Conservation (phyloP, 2,888 invertebrate genomes). For the Pyrgus malvae region DNA sequence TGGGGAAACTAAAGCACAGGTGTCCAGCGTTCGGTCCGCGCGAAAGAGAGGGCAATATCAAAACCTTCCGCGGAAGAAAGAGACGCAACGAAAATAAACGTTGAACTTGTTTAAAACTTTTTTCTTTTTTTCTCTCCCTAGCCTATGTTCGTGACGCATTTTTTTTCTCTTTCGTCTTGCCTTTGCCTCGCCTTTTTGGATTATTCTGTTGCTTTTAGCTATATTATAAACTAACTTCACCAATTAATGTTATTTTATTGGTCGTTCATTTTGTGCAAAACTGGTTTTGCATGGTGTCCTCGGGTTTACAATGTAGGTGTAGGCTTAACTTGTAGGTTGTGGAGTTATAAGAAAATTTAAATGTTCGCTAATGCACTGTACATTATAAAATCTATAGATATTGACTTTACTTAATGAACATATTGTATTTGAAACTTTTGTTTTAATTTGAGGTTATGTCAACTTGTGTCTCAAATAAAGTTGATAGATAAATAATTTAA, state of each 20-base stretch:
- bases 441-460: no score
- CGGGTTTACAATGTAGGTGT: neutral
- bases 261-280: conserved; percentile 22
- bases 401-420: no score
- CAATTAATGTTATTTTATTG: conserved; percentile 29
- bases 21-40: conserved; percentile 77
- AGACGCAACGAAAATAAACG: conserved; percentile 80
- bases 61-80: conserved; percentile 48
- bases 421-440: no score
- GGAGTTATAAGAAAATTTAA: no score
- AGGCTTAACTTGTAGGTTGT: neutral
- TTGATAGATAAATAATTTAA: no score
- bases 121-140: conserved; percentile 78
- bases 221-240: conserved; percentile 63
- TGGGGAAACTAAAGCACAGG: conserved; percentile 82
- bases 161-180: conserved; percentile 70
- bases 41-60: conserved; percentile 53
- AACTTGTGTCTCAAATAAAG: no score
- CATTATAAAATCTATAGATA: no score
- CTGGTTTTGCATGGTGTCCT: conserved; percentile 4
- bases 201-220: conserved; percentile 78
- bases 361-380: no score
- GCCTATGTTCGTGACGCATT: conserved; percentile 81
- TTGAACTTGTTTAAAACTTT: conserved; percentile 77
- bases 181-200: conserved; percentile 69